Evolutionary conservation across 2,113 vertebrate genomes (phyloP).

Genomic region (Coptodon bakossiorum): DNA sequence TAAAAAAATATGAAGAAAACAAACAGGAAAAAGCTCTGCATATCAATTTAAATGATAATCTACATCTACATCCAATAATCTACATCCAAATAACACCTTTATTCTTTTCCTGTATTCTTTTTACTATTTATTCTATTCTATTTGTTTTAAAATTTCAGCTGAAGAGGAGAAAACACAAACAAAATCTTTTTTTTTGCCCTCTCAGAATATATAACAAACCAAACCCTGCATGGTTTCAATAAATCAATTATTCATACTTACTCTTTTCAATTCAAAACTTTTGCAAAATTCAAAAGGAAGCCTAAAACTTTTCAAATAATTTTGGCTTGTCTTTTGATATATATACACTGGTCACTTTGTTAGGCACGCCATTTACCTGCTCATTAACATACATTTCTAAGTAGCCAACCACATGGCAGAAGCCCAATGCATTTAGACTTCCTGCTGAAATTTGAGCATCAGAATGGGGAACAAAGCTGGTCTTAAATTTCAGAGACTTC

Average conservation of each 20-base stretch:
- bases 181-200: not conserved
- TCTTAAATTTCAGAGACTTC: not conserved
- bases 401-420: not conserved
- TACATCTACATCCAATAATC: not conserved
- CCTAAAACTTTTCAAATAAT: not conserved
- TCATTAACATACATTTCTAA: not conserved
- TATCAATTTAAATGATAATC: not conserved
- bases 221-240: not conserved
- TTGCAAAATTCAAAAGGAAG: not conserved
- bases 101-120: not conserved
- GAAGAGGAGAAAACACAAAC: not conserved
- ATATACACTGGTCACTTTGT: not conserved
- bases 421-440: not conserved
- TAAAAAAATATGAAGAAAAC: not conserved
- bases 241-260: not conserved
- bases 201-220: not conserved
- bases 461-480: not conserved
- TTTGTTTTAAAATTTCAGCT: not conserved
- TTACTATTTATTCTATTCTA: not conserved
- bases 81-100: not conserved
- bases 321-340: not conserved
- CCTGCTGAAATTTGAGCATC: not conserved
- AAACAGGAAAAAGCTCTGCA: not conserved
- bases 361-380: accelerated
- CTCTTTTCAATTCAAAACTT: not conserved